These are phyloP conservation scores for Eufriesea mexicana DNA, from an alignment of 1,140 invertebrate genomes.

Conservation along the genomic window DNA sequence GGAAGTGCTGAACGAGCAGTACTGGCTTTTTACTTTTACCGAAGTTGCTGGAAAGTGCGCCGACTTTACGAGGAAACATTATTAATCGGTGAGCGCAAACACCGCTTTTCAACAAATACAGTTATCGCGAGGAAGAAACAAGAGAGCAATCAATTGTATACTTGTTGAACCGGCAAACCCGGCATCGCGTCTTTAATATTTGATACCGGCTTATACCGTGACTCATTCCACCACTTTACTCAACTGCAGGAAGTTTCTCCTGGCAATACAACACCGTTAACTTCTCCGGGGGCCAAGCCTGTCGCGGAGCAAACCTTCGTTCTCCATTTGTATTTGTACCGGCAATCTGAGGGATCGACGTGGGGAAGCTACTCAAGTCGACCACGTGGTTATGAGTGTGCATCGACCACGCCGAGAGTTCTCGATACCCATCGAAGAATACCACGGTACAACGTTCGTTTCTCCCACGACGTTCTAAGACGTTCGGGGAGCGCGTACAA, in stretches of 20 bases:
- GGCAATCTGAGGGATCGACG: constrained; percentile 32
- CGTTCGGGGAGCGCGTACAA: background rate
- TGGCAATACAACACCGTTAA: background rate
- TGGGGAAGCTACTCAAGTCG: constrained; percentile 51
- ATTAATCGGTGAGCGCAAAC: background rate
- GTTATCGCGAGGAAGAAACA: background rate
- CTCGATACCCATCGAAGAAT: constrained; percentile 16
- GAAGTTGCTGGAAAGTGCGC: background rate
- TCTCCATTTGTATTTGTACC: constrained; percentile 11
- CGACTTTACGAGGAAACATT: background rate
- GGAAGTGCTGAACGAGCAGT: background rate
- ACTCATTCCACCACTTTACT: background rate
- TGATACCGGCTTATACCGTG: constrained; percentile 20
- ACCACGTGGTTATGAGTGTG: constrained; percentile 67
- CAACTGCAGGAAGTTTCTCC: constrained; percentile 12
- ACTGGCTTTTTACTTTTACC: background rate
- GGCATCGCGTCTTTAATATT: constrained; percentile 48
- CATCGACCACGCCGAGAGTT: constrained; percentile 51
- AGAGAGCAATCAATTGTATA: constrained; percentile 35
- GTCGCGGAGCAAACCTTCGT: background rate
- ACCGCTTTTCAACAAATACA: background rate
- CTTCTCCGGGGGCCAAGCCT: constrained; percentile 7
- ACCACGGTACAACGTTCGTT: background rate
- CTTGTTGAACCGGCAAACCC: constrained; percentile 44
- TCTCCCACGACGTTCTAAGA: background rate